Percentiles rank a stretch among this genome's conserved stretches.
These are phyloP conservation scores for Beroe forskalii DNA, from an alignment of 37 sponge, comb jelly and placozoan species.

Conservation along the genomic window DNA sequence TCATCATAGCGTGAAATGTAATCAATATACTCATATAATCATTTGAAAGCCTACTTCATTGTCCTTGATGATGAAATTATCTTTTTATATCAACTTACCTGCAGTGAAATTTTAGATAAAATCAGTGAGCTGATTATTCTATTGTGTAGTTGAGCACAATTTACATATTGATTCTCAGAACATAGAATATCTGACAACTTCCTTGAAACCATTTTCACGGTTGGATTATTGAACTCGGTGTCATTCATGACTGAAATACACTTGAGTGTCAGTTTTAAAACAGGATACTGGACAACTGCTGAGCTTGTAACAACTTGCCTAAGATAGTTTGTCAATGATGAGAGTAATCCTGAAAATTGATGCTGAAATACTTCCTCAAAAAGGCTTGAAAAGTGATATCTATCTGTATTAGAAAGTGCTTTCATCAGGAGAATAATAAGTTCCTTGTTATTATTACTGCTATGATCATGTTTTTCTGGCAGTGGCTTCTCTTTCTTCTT, in stretches of 20 bases:
- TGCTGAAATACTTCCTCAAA: neutral
- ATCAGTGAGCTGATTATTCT: slow-evolving; percentile 24
- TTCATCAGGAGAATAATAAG: neutral
- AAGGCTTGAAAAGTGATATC: neutral
- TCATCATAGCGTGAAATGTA: too few species aligned
- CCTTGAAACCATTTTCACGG: neutral
- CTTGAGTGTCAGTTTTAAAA: neutral
- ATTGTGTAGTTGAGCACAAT: neutral
- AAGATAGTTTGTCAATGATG: slow-evolving; percentile 4
- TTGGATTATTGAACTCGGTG: neutral
- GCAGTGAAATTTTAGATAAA: neutral
- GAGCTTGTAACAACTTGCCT: neutral
- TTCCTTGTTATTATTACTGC: neutral
- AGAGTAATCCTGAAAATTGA: neutral
- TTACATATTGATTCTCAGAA: neutral
- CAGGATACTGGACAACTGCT: slow-evolving; percentile 3
- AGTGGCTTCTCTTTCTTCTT: neutral
- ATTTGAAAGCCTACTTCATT: too few species aligned
- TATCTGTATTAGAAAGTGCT: neutral
- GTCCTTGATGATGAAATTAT: too few species aligned
- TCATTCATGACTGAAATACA: neutral
- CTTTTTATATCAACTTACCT: too few species aligned
- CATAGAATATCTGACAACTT: neutral
- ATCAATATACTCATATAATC: too few species aligned
- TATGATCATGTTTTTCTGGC: neutral